These are phyloP conservation scores for Busseola fusca DNA, from an alignment of 2,888 invertebrate species.

Conservation along the genomic window DNA sequence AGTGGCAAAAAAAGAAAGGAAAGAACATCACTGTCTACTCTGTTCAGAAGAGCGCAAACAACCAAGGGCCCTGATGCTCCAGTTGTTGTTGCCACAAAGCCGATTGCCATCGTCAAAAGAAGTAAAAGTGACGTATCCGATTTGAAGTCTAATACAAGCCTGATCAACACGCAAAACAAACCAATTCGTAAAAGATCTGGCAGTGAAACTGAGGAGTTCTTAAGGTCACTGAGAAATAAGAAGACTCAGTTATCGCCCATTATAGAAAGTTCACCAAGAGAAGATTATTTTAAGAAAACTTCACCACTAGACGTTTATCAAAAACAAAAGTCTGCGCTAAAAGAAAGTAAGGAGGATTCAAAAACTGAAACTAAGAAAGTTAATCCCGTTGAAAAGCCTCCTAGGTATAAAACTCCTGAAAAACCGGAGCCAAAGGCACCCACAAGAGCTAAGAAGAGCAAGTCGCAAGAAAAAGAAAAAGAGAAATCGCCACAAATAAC, in stretches of 20 bases:
- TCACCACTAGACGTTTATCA: constrained; percentile 81
- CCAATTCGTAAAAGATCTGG: constrained; percentile 89
- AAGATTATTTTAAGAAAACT: constrained; percentile 90
- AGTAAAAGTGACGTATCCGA: constrained; percentile 91
- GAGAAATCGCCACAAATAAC: constrained; percentile 78
- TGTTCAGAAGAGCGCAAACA: constrained; percentile 90
- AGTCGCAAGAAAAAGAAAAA: constrained; percentile 78
- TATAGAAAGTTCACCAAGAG: constrained; percentile 92
- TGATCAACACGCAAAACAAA: constrained; percentile 78
- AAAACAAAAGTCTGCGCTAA: constrained; percentile 77
- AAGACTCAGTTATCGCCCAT: constrained; percentile 94
- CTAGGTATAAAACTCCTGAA: constrained; percentile 80
- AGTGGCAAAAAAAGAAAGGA: constrained; percentile 84
- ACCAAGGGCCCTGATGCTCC: constrained; percentile 86
- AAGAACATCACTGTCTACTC: constrained; percentile 91
- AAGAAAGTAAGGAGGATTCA: constrained; percentile 73
- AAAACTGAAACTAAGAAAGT: constrained; percentile 78
- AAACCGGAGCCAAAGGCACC: constrained; percentile 84
- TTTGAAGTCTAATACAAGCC: constrained; percentile 87
- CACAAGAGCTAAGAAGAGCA: constrained; percentile 77
- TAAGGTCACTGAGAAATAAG: constrained; percentile 87
- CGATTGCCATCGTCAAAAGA: constrained; percentile 84
- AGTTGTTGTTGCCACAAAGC: constrained; percentile 84
- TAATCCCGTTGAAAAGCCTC: constrained; percentile 85
- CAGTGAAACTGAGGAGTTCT: constrained; percentile 90